phyloP scores from a whole-genome alignment of 2,797 vertebrate species.

The Micrastur ruficollis region DNA sequence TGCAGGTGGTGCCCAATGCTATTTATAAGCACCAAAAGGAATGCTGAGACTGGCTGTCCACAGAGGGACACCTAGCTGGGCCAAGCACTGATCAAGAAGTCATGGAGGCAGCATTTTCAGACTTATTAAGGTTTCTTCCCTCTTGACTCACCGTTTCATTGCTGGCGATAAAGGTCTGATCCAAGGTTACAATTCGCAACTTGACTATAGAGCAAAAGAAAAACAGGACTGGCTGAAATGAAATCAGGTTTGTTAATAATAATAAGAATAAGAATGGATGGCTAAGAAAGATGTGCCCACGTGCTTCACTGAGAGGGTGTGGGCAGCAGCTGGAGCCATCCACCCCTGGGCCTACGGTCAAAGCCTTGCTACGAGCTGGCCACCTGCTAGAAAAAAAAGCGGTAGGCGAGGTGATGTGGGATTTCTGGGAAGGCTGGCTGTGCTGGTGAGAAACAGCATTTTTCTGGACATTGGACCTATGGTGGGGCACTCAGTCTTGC shows the following conservation, averaged over 20 bases:
- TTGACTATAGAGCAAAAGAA: conserved; percentile 30
- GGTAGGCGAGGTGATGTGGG: background rate
- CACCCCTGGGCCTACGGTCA: background rate
- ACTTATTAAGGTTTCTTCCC: background rate
- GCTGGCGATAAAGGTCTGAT: conserved; percentile 50
- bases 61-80: background rate
- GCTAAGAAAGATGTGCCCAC: background rate
- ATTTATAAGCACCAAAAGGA: background rate
- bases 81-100: background rate
- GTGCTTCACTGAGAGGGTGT: background rate
- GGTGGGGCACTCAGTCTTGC: background rate
- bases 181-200: conserved; percentile 36
- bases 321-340: background rate
- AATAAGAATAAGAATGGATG: background rate
- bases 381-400: background rate
- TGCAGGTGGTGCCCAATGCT: background rate
- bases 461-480: background rate
- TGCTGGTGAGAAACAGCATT: background rate
- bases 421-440: background rate
- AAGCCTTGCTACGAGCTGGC: background rate
- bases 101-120: background rate
- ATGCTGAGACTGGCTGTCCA: background rate
- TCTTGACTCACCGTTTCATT: conserved; percentile 26
- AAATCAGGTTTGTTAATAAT: background rate
- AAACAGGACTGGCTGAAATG: background rate